phyloP scores from a whole-genome alignment of 2,888 invertebrate species.

The Perithous albicinctus region DNA sequence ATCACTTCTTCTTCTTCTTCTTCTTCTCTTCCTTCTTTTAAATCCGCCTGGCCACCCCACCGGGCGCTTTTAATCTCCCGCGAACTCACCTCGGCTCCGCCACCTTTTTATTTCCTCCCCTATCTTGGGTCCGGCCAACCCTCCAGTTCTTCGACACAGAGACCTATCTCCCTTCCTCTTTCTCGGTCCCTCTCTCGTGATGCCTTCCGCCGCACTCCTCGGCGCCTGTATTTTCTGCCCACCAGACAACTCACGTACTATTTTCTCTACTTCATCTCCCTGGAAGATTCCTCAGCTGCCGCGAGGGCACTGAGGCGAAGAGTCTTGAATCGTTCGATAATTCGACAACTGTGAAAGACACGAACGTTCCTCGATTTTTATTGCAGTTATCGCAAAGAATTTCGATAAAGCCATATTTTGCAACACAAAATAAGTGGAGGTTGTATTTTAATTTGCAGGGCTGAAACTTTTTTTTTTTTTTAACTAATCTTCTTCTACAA shows the following conservation, averaged over 20 bases:
- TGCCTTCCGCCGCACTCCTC: conserved; percentile 20
- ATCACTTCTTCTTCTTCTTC: conserved; percentile 33
- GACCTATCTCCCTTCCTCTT: conserved; percentile 46
- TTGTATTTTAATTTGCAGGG: background rate
- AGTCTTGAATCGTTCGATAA: conserved; percentile 66
- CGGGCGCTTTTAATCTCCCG: conserved; percentile 62
- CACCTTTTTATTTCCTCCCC: conserved; percentile 68
- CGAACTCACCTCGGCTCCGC: conserved; percentile 63
- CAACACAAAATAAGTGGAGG: background rate
- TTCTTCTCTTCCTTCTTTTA: conserved; percentile 73
- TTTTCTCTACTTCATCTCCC: conserved; percentile 57
- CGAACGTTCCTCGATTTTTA: conserved; percentile 31
- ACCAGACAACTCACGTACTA: conserved; percentile 67
- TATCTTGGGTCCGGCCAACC: conserved; percentile 63
- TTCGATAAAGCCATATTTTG: background rate
- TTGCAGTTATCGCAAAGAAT: conserved; percentile 11
- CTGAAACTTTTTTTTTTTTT: background rate
- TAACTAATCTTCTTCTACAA: too few relatives aligned
- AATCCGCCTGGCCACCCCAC: conserved; percentile 74
- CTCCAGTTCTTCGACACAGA: conserved; percentile 55
- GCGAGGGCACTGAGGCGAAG: conserved; percentile 29
- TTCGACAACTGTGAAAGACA: conserved; percentile 44
- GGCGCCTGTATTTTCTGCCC: conserved; percentile 29
- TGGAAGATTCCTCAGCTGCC: conserved; percentile 49
- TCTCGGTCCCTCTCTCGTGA: conserved; percentile 34